phyloP scores from a whole-genome alignment of 1,140 invertebrate genomes.

The Trachelipus rathkii region DNA sequence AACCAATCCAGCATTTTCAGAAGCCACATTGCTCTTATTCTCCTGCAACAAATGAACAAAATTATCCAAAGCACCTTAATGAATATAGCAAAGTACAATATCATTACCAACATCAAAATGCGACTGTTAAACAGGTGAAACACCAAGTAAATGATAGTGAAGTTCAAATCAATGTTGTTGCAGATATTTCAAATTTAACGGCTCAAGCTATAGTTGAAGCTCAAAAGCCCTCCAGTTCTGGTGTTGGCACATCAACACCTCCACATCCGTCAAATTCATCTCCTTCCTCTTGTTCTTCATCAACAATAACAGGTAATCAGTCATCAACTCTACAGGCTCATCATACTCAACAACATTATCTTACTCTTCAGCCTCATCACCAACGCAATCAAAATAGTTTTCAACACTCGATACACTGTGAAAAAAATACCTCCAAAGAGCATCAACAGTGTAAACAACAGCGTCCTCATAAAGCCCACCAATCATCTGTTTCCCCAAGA shows the following conservation, averaged over 20 bases:
- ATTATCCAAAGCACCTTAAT: not conserved
- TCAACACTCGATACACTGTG: not conserved
- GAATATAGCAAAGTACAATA: not conserved
- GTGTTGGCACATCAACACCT: not conserved
- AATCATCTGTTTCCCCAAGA: not conserved
- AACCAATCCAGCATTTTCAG: not conserved
- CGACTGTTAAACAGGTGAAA: not conserved
- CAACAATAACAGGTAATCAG: not conserved
- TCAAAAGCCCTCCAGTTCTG: not conserved
- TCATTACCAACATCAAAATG: conserved; percentile 5
- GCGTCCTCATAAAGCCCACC: not conserved
- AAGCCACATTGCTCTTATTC: not conserved
- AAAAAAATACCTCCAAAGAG: not conserved
- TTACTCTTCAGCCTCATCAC: not conserved
- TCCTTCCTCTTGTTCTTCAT: not conserved
- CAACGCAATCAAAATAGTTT: not conserved
- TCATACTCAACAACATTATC: not conserved
- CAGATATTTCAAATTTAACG: not conserved
- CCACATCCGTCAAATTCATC: not conserved
- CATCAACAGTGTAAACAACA: not conserved
- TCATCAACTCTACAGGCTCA: not conserved
- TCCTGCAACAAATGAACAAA: not conserved
- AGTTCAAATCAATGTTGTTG: not conserved
- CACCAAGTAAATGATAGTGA: not conserved
- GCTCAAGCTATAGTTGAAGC: not conserved